phyloP scores from a whole-genome alignment of 2,113 vertebrate genomes.

The Perognathus longimembris region DNA sequence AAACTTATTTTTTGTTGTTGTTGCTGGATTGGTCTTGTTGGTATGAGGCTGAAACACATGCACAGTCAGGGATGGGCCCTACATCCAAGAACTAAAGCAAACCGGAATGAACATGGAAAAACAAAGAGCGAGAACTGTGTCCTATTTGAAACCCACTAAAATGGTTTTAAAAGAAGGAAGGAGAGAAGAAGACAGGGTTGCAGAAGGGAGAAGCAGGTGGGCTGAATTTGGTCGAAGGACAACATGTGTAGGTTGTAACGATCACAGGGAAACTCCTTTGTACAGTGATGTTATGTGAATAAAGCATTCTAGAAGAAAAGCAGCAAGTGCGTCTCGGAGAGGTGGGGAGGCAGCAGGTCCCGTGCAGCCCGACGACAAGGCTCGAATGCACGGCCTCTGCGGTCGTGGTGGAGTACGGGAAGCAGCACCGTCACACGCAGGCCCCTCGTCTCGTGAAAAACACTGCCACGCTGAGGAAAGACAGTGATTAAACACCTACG shows the following conservation, averaged over 20 bases:
- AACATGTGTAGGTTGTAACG: too few relatives aligned
- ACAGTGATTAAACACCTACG: not conserved
- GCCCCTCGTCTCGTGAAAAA: not conserved
- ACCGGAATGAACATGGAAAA: not conserved
- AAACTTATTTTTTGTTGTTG: not conserved
- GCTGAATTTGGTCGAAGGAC: too few relatives aligned
- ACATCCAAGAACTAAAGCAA: conserved; percentile 1
- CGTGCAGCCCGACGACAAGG: not conserved
- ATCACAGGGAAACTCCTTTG: too few relatives aligned
- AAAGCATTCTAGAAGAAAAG: too few relatives aligned
- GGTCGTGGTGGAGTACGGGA: not conserved
- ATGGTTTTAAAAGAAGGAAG: too few relatives aligned
- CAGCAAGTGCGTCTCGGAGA: not conserved
- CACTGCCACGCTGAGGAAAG: not conserved
- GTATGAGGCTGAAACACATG: not conserved
- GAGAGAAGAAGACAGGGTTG: too few relatives aligned
- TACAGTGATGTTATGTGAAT: too few relatives aligned
- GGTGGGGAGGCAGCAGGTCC: not conserved
- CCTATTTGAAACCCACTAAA: too few relatives aligned
- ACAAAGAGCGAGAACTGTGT: too few relatives aligned
- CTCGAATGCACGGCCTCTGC: not conserved
- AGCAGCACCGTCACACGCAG: not conserved
- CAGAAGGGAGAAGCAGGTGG: too few relatives aligned
- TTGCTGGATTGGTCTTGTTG: conserved; percentile 33
- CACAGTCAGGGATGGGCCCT: not conserved